These are phyloP conservation scores for Gymnobelideus leadbeateri DNA, from an alignment of 2,113 vertebrate species.

Conservation along the genomic window DNA sequence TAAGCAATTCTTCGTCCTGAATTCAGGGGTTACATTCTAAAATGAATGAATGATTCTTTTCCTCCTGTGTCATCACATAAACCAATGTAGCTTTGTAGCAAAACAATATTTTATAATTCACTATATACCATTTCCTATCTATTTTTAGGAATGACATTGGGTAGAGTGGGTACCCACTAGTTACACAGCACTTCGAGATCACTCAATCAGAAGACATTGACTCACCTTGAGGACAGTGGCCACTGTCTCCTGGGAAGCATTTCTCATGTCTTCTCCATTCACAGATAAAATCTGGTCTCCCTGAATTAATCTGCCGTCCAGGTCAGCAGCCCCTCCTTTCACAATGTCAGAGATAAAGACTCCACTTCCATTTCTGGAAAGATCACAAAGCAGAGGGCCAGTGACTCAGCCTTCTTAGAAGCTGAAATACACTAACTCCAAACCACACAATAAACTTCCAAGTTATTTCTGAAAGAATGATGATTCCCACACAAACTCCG, in stretches of 20 bases:
- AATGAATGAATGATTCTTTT: background rate
- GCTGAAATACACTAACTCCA: background rate
- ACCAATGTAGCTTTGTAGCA: background rate
- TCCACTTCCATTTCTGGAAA: slow-evolving; percentile 89
- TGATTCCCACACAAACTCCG: background rate
- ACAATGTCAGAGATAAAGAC: slow-evolving; percentile 98
- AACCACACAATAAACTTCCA: background rate
- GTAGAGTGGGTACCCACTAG: background rate
- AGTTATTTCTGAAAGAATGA: background rate
- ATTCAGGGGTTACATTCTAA: background rate
- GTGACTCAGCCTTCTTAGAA: slow-evolving; percentile 66
- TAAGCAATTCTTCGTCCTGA: background rate
- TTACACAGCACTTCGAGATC: background rate
- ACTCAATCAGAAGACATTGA: background rate
- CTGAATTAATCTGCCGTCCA: slow-evolving; percentile 96
- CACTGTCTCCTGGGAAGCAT: slow-evolving; percentile 93
- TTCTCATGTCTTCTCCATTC: slow-evolving; percentile 92
- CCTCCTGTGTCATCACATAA: background rate
- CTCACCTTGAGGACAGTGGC: slow-evolving; percentile 94
- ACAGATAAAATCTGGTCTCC: slow-evolving; percentile 97
- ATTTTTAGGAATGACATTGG: background rate
- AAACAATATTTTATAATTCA: background rate
- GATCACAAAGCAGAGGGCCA: slow-evolving; percentile 77
- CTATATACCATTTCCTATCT: background rate
- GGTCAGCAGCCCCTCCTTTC: slow-evolving; percentile 95